Evolutionary conservation across 1,140 invertebrate genomes (phyloP).

Genomic region (Ctenoplectra terminalis): DNA sequence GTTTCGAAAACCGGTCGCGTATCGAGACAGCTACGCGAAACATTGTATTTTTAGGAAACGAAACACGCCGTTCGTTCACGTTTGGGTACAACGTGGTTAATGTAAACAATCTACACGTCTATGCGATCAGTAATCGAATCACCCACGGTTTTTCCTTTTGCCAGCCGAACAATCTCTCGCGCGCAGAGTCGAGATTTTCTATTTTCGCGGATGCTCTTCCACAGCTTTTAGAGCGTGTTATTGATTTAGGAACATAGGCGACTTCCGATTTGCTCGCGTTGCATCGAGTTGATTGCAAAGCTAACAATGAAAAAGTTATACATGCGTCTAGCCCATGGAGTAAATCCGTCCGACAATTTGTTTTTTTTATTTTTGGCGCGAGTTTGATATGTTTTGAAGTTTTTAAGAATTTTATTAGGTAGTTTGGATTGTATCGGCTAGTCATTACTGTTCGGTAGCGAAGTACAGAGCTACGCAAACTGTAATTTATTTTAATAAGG

Average conservation of each 20-base stretch:
- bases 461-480: too few relatives aligned
- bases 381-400: neutral
- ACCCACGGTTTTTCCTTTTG: conserved; percentile 1
- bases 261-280: neutral
- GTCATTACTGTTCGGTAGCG: too few relatives aligned
- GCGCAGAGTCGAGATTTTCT: neutral
- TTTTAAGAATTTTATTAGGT: neutral
- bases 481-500: too few relatives aligned
- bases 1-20: neutral
- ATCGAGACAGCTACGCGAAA: neutral
- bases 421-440: too few relatives aligned
- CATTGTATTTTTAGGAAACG: neutral
- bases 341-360: neutral
- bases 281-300: neutral
- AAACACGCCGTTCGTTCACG: neutral
- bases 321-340: neutral
- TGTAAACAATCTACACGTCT: conserved; percentile 16
- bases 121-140: conserved; percentile 22
- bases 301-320: conserved; percentile 18
- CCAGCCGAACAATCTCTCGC: neutral
- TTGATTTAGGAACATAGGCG: conserved; percentile 11
- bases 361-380: neutral
- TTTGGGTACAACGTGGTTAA: neutral
- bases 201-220: conserved; percentile 4
- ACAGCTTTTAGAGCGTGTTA: neutral